These are phyloP conservation scores for Malacosoma neustria DNA, from an alignment of 2,888 invertebrate species.

Conservation along the genomic window DNA sequence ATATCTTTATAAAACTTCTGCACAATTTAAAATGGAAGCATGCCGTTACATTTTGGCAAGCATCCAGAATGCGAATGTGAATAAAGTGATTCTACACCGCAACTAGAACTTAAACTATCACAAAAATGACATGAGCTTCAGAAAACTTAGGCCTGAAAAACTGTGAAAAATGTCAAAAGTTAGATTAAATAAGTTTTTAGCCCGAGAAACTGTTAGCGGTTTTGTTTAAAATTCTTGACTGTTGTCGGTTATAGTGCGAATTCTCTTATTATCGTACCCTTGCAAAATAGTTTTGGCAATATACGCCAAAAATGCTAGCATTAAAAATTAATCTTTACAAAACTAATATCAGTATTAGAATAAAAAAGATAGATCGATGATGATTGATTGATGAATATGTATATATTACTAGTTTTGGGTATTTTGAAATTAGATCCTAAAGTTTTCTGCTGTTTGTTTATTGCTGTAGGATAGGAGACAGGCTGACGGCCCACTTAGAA, in stretches of 20 bases:
- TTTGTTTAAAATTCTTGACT: constrained; percentile 24
- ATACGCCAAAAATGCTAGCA: background rate
- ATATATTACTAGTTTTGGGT: no score
- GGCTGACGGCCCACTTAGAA: no score
- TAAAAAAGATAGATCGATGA: no score
- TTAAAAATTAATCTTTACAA: no score
- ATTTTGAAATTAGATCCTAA: no score
- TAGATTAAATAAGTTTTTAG: constrained; percentile 49
- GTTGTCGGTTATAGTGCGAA: constrained; percentile 13
- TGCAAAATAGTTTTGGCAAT: background rate
- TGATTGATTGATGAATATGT: no score
- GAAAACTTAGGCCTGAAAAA: constrained; percentile 17
- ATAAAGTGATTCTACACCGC: constrained; percentile 39
- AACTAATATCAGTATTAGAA: no score
- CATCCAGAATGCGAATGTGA: constrained; percentile 35
- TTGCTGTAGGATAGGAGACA: no score
- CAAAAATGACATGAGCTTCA: constrained; percentile 24
- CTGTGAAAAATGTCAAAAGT: constrained; percentile 40
- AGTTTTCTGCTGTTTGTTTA: no score
- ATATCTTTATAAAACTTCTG: constrained; percentile 1
- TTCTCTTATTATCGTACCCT: background rate
- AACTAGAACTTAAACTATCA: constrained; percentile 32
- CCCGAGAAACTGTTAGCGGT: constrained; percentile 22
- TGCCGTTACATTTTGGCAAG: constrained; percentile 18
- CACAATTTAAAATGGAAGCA: background rate